Base-by-base conservation (phyloP, 2,888 invertebrate genomes). In the Cabera pusaria region DNA sequence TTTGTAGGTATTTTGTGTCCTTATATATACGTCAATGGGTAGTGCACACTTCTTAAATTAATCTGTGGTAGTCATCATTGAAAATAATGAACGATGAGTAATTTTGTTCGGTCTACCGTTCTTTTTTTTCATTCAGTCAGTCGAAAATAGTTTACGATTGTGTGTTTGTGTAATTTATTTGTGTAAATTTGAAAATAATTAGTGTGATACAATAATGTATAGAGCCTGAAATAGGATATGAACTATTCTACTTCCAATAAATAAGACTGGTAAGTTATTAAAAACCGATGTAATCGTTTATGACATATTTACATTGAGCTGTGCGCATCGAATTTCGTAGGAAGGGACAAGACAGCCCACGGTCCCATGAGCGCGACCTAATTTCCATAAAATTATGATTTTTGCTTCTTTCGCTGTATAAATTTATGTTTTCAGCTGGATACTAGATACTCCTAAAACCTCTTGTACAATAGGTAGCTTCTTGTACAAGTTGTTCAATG, bases 341-440 rank as follows among this genome's bases (percentile, higher is more conserved):
- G 1, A 12, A 8, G 16, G 1, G 8, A 6, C 6, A 24, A 18
- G 17, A 19, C 49, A 50, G 51, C 54, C 56, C 56, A 52, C 54
- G 53, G 49, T 51, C 54, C 56, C 56, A 52, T 53, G 53, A 50
- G 27, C 41, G 41, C 52, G 63, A 62, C 63, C 64, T 54, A 52
- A 56, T 58, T 62, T 44, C 20, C n/a, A n/a, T n/a, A n/a, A n/a
- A n/a, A n/a, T n/a, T n/a, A n/a, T n/a, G n/a, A n/a, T n/a, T n/a
- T n/a, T n/a, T n/a, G n/a, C n/a, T n/a, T n/a, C n/a, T n/a, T n/a
- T n/a, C n/a, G n/a, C n/a, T n/a, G n/a, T n/a, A n/a, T n/a, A n/a
- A n/a, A n/a, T n/a, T n/a, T n/a, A n/a, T n/a, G n/a, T n/a, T n/a
- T n/a, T n/a, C n/a, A n/a, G n/a, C n/a, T n/a, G n/a, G n/a, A n/a